phyloP scores from a whole-genome alignment of 1,140 invertebrate species.

The Zaprionus nigranus region DNA sequence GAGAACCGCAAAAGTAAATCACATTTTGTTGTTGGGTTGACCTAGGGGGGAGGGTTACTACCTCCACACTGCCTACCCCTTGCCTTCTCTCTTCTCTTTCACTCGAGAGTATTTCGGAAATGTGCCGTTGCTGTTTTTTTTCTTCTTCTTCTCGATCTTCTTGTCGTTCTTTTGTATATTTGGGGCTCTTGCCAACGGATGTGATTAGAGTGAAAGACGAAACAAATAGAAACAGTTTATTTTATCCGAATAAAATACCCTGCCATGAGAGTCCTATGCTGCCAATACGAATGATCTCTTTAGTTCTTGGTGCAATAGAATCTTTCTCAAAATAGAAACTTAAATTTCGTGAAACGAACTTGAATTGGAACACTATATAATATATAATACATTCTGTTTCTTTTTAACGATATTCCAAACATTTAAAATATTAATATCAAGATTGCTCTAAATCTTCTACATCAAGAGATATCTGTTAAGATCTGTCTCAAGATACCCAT shows the following conservation, averaged over 20 bases:
- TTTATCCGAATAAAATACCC: constrained; percentile 1
- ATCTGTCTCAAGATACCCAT: no score
- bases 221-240: constrained; percentile 35
- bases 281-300: background rate
- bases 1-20: constrained; percentile 20
- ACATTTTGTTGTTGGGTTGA: background rate
- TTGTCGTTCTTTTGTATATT: constrained; percentile 14
- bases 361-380: background rate
- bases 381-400: background rate
- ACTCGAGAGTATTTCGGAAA: constrained; percentile 38
- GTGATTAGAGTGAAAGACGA: constrained; percentile 20
- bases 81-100: background rate
- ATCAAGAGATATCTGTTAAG: no score
- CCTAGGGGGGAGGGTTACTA: background rate
- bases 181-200: constrained; percentile 36
- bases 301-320: background rate
- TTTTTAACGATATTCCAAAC: background rate
- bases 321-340: background rate
- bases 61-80: background rate
- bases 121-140: constrained; percentile 30
- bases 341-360: background rate
- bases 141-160: background rate
- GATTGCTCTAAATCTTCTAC: no score
- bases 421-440: background rate
- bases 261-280: background rate